Evolutionary conservation across 2,888 invertebrate genomes (phyloP).

Genomic region (Melanotus villosus): DNA sequence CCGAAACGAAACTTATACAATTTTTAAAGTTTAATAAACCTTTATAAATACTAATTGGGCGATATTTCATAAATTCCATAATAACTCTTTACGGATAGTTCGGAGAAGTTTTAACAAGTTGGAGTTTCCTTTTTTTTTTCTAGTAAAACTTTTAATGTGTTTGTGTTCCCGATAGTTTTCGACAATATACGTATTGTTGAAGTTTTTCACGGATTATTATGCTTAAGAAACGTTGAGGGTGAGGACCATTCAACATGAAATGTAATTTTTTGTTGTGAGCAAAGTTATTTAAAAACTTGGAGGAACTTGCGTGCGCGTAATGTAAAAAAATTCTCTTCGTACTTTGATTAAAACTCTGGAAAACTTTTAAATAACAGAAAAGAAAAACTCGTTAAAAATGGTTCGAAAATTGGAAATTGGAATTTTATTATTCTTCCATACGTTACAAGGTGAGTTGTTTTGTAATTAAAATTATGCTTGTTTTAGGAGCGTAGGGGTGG

Average conservation of each 20-base stretch:
- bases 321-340: constrained; percentile 16
- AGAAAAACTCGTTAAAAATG: constrained; percentile 15
- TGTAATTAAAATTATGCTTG: too few species aligned
- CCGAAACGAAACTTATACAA: constrained; percentile 1
- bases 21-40: neutral
- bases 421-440: constrained; percentile 32
- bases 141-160: constrained; percentile 29
- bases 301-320: constrained; percentile 27
- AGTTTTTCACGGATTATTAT: constrained; percentile 18
- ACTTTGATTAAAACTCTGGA: neutral
- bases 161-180: constrained; percentile 25
- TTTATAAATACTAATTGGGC: constrained; percentile 8
- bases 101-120: constrained; percentile 3
- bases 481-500: too few species aligned
- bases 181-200: constrained; percentile 10
- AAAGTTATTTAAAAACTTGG: constrained; percentile 12
- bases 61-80: constrained; percentile 14
- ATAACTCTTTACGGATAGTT: constrained; percentile 1
- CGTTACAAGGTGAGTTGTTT: constrained; percentile 36
- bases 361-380: neutral
- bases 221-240: neutral
- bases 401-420: constrained; percentile 18
- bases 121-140: neutral
- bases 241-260: neutral
- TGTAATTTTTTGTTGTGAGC: constrained; percentile 18